These are phyloP conservation scores for Stenodema calcarata DNA, from an alignment of 2,888 invertebrate species.

Conservation along the genomic window DNA sequence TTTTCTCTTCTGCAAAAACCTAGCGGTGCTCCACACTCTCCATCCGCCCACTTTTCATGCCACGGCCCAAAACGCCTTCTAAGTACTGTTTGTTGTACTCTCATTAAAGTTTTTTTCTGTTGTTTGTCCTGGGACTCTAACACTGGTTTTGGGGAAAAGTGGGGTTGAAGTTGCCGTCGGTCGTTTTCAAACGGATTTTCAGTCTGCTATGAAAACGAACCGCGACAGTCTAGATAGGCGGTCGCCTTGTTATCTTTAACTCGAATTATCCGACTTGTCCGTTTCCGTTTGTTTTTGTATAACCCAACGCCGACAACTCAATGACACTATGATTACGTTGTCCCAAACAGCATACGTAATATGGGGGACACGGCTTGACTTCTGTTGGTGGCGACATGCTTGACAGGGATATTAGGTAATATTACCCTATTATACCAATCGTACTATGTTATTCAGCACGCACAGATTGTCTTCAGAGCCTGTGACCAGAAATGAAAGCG, in stretches of 20 bases:
- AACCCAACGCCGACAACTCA: too few species aligned
- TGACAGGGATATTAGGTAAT: too few species aligned
- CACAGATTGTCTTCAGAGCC: too few species aligned
- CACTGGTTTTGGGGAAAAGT: not conserved
- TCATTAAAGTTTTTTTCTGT: not conserved
- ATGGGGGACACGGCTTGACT: too few species aligned
- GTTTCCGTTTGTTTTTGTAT: not conserved
- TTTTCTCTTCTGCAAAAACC: not conserved
- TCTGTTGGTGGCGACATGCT: too few species aligned
- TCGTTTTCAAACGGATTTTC: not conserved
- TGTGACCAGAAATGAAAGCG: too few species aligned
- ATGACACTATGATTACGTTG: too few species aligned
- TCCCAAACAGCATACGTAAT: too few species aligned
- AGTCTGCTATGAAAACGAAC: not conserved
- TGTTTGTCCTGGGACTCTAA: not conserved
- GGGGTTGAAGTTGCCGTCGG: not conserved
- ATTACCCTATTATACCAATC: too few species aligned
- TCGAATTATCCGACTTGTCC: not conserved
- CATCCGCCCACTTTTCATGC: not conserved
- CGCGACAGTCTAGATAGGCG: not conserved
- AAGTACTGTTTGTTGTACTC: constrained; percentile 21
- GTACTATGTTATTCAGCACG: too few species aligned
- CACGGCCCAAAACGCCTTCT: not conserved
- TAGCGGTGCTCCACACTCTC: not conserved
- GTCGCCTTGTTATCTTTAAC: not conserved